phyloP scores from a whole-genome alignment of 1,140 invertebrate species.

The Drosophila rhopaloa region DNA sequence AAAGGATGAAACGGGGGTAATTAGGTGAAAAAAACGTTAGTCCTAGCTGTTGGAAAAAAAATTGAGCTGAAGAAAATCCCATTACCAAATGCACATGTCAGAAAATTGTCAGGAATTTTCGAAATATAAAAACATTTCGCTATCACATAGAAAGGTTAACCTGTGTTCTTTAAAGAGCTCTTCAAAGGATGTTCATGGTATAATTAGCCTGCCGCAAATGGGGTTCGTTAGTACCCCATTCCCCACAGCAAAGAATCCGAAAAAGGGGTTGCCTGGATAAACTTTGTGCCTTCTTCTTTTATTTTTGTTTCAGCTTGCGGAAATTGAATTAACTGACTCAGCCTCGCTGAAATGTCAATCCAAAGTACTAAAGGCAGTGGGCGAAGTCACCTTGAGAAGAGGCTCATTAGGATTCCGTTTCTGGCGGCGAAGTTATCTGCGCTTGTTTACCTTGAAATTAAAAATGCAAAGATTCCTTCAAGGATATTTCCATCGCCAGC shows the following conservation, averaged over 20 bases:
- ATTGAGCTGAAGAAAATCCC: not conserved
- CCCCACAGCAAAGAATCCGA: not conserved
- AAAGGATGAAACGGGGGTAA: slow-evolving; percentile 37
- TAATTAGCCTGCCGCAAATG: slow-evolving; percentile 71
- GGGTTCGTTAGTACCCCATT: slow-evolving; percentile 39
- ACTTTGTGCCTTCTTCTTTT: slow-evolving; percentile 71
- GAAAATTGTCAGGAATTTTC: no score
- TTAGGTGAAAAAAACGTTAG: slow-evolving; percentile 34
- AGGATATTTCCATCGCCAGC: slow-evolving; percentile 16
- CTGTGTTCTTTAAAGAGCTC: slow-evolving; percentile 14
- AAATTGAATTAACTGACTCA: slow-evolving; percentile 74
- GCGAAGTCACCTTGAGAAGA: slow-evolving; percentile 60
- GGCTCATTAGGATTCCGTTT: slow-evolving; percentile 78
- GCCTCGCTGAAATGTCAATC: slow-evolving; percentile 66
- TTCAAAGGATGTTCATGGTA: slow-evolving; percentile 23
- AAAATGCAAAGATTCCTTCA: slow-evolving; percentile 72
- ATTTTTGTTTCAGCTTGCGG: slow-evolving; percentile 77
- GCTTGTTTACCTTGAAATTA: slow-evolving; percentile 79
- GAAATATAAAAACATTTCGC: not conserved
- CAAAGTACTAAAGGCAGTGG: not conserved
- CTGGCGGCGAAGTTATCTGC: slow-evolving; percentile 56
- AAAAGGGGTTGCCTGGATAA: slow-evolving; percentile 70
- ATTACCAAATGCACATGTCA: not conserved
- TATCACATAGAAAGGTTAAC: not conserved
- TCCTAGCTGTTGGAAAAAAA: not conserved